These are phyloP conservation scores for Sepiola atlantica DNA, from an alignment of 2,888 invertebrate species.

Conservation along the genomic window DNA sequence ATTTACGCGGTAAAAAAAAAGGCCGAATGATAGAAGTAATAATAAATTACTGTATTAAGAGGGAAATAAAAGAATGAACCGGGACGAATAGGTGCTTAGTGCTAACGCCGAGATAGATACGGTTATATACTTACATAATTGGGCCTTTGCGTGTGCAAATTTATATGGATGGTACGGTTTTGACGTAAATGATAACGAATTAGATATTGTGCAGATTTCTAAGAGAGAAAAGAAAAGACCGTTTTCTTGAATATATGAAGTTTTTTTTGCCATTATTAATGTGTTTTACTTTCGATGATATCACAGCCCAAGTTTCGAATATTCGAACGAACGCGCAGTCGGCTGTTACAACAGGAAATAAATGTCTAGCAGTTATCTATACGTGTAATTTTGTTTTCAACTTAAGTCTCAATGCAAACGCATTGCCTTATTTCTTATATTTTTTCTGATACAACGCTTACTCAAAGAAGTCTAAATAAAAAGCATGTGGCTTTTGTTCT, in stretches of 20 bases:
- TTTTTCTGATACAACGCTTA: too few relatives aligned
- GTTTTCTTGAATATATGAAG: background rate
- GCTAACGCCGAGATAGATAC: background rate
- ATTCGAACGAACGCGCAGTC: too few relatives aligned
- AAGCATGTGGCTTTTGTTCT: too few relatives aligned
- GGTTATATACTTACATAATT: background rate
- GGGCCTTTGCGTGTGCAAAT: background rate
- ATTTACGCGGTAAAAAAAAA: background rate
- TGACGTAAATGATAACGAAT: background rate
- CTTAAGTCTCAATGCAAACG: too few relatives aligned
- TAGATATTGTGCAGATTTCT: background rate
- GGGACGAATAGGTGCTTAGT: background rate
- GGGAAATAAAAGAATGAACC: background rate
- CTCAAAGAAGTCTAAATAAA: too few relatives aligned
- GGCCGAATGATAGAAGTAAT: background rate
- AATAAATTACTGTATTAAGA: constrained; percentile 20
- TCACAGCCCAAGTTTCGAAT: too few relatives aligned
- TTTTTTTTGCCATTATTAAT: background rate
- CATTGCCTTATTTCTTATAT: too few relatives aligned
- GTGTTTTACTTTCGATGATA: too few relatives aligned
- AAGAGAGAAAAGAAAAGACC: background rate
- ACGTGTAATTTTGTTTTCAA: too few relatives aligned
- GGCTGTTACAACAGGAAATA: too few relatives aligned
- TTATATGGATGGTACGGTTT: background rate
- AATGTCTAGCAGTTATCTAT: too few relatives aligned